A percentile compares a stretch with the other conserved stretches of the same genome.
Conservation (phyloP, 1,140 invertebrate genomes). For the Pseudomyrmex dendroicus region DNA sequence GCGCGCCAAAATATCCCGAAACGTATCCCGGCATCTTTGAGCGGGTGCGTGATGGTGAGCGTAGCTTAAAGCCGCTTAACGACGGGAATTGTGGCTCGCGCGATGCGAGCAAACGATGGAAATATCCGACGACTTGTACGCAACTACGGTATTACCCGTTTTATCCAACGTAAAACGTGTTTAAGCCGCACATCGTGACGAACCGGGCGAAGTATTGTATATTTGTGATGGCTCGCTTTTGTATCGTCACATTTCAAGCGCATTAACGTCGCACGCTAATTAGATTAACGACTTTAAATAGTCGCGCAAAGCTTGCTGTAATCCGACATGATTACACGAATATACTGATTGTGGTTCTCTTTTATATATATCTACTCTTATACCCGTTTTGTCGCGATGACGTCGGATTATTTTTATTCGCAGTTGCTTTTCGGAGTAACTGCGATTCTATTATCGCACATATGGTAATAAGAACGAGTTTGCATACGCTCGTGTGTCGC, state of each 20-base stretch:
- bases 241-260: background rate
- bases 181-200: background rate
- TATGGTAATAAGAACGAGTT: background rate
- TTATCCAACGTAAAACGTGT: conserved; percentile 5
- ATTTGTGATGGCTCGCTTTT: background rate
- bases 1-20: conserved; percentile 10
- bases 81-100: background rate
- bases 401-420: background rate
- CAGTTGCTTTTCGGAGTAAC: background rate
- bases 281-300: conserved; percentile 18
- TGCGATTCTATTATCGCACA: conserved; percentile 9
- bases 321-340: conserved; percentile 23
- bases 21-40: conserved; percentile 5
- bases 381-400: background rate
- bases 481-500: background rate
- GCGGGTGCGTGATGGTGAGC: background rate
- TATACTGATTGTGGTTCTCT: background rate
- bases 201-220: background rate
- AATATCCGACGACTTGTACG: conserved; percentile 10
- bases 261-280: conserved; percentile 17
- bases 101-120: conserved; percentile 11
- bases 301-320: too few relatives aligned
- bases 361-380: background rate
- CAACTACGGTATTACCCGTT: conserved; percentile 21
- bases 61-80: conserved; percentile 44